Percentiles rank a stretch among this genome's conserved stretches.
Conservation (phyloP, 2,113 vertebrate genomes). For the Orycteropus afer region DNA sequence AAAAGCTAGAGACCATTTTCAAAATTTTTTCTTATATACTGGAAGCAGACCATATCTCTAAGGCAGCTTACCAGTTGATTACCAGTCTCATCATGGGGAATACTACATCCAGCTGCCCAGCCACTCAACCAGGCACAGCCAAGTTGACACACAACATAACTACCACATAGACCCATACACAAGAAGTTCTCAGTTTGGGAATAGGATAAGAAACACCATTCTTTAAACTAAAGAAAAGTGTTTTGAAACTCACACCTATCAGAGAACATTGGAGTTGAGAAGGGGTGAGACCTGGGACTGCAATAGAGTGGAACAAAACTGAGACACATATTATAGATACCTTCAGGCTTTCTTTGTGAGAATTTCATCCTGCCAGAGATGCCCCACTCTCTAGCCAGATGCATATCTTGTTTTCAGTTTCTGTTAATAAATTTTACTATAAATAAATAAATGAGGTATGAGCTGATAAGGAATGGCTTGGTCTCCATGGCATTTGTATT, state of each 20-base stretch:
- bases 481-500: constrained; percentile 28
- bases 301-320: not conserved
- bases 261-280: not conserved
- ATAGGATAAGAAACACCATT: not conserved
- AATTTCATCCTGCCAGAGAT: not conserved
- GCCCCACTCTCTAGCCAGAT: not conserved
- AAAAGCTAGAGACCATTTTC: too few species aligned
- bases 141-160: not conserved
- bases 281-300: not conserved
- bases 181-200: not conserved
- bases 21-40: too few species aligned
- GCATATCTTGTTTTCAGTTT: not conserved
- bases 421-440: not conserved
- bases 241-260: not conserved
- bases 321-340: not conserved
- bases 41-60: too few species aligned
- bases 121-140: not conserved
- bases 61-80: too few species aligned
- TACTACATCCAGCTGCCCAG: not conserved
- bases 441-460: constrained; percentile 4
- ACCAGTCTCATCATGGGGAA: too few species aligned
- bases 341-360: not conserved
- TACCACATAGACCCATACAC: not conserved
- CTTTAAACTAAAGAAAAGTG: not conserved
- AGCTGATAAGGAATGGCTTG: not conserved